Base-by-base conservation (phyloP, 2,888 invertebrate genomes). In the Trichacis sp. region DNA sequence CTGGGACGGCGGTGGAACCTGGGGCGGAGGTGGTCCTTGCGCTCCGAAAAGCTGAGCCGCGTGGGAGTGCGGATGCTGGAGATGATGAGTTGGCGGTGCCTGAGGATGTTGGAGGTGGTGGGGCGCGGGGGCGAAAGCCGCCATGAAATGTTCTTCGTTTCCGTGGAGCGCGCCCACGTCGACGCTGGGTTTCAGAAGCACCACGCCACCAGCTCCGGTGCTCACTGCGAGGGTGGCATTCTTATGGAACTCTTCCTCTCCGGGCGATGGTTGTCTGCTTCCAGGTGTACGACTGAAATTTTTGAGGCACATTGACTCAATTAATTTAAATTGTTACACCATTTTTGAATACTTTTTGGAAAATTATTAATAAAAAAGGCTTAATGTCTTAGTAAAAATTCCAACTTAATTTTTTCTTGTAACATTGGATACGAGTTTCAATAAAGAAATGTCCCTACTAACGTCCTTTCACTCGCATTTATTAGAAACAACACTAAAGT, bases 181-280 rank as follows among this genome's bases (percentile, higher is more conserved):
- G 15, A 83, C 79, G 67, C 79, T 86, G 79, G 86, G 89, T 84
- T 86, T 86, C 64, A 86, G 80, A 63, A 88, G 85, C 62, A 87
- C 87, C 53, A 89, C 87, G 73, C 86, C 87, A 70, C 86, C 87
- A 5, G 76, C 78, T 9, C 80, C 82, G 1, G 83, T 78, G 12
- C 80, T 83, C 53, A 80, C 82, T 14, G 83, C 78, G 50, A 84
- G 63, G 77, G 82, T 82, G 0, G 80, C 82, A 74, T 89, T 89
- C 79, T 90, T 90, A 68, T 87, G 87, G 60, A 89, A 86, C 62
- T 94, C 94, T 77, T 93, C 93, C 85, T 95, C 95, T 12, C 94
- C 94, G 49, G 96, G 96, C 42, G 96, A 96, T 66, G 95, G 95
- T 85, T 96, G 96, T 77, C 95, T 90, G 78, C 96, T 95, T 53